Conservation (phyloP, 2,888 invertebrate genomes). For the Nineta flava region DNA sequence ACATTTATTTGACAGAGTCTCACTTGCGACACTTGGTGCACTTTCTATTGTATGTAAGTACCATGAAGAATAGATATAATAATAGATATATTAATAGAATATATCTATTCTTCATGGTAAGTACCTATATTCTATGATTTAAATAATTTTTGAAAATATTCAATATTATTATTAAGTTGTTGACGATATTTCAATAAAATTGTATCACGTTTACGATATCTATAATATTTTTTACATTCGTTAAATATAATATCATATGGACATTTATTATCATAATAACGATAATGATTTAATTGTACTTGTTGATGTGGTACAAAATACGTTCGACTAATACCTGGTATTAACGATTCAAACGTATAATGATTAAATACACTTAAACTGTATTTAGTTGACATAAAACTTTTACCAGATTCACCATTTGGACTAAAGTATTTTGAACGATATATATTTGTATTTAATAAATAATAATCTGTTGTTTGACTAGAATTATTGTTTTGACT, state of each 20-base stretch:
- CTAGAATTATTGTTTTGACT: constrained; percentile 13
- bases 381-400: constrained; percentile 47
- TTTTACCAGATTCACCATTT: constrained; percentile 51
- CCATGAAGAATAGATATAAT: too few species aligned
- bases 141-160: background rate
- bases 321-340: constrained; percentile 32
- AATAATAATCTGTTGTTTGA: background rate
- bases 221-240: background rate
- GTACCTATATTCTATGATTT: background rate
- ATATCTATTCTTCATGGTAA: too few species aligned
- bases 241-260: too few species aligned
- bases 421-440: constrained; percentile 29
- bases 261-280: constrained; percentile 21
- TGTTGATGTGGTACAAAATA: constrained; percentile 39
- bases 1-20: too few species aligned
- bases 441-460: too few species aligned
- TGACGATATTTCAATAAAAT: constrained; percentile 19
- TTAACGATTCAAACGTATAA: constrained; percentile 46
- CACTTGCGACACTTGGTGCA: too few species aligned
- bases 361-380: constrained; percentile 61
- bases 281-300: constrained; percentile 53
- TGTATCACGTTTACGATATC: constrained; percentile 13
- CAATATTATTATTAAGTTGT: constrained; percentile 12
- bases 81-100: too few species aligned
- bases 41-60: too few species aligned